Percentiles rank a stretch among this genome's conserved stretches.
phyloP scores from a whole-genome alignment of 2,888 invertebrate species.

The Melanotus villosus region DNA sequence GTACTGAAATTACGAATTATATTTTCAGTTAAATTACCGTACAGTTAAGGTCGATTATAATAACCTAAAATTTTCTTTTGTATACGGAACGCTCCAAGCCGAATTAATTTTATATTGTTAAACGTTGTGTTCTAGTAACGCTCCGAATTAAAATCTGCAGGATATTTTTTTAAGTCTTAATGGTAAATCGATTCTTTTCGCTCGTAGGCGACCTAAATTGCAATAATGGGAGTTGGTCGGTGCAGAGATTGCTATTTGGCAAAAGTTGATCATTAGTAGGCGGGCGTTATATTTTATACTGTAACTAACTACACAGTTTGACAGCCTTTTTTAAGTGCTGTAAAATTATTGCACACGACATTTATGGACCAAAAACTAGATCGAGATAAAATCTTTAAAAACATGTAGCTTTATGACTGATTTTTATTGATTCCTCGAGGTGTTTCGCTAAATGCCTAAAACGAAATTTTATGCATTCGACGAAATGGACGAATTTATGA shows the following conservation, averaged over 20 bases:
- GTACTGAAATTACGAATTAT: constrained; percentile 1
- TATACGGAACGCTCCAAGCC: not conserved
- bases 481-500: too few relatives aligned
- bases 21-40: not conserved
- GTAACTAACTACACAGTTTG: not conserved
- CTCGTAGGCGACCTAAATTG: constrained; percentile 2
- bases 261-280: not conserved
- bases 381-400: constrained; percentile 11
- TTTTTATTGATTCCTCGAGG: constrained; percentile 10
- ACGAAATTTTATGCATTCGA: too few relatives aligned
- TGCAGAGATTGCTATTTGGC: not conserved
- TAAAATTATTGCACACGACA: not conserved
- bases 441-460: too few relatives aligned
- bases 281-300: not conserved
- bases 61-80: not conserved
- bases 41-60: not conserved
- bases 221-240: constrained; percentile 1
- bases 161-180: not conserved
- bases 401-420: constrained; percentile 8
- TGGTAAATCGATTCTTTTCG: not conserved
- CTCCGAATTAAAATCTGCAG: not conserved
- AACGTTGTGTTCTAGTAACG: not conserved
- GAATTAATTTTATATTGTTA: not conserved
- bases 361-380: constrained; percentile 8
- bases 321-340: constrained; percentile 1